phyloP scores from a whole-genome alignment of 2,888 invertebrate genomes.

The Isotomurus palustris region DNA sequence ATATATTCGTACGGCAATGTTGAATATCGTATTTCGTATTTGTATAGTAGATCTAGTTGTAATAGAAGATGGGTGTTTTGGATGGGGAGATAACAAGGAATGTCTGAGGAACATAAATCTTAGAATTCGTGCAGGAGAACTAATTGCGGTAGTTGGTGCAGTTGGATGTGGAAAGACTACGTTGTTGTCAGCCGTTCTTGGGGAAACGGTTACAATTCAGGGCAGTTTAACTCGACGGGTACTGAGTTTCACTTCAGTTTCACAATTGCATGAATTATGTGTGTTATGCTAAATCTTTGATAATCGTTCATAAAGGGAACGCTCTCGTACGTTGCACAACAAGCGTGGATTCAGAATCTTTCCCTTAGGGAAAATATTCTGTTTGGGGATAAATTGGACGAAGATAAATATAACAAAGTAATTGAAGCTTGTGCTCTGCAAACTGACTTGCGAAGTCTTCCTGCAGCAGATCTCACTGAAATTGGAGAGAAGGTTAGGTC shows the following conservation, averaged over 20 bases:
- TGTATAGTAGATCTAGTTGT: conserved; percentile 58
- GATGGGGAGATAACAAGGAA: conserved; percentile 61
- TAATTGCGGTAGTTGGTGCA: conserved; percentile 81
- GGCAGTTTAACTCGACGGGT: conserved; percentile 71
- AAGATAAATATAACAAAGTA: conserved; percentile 68
- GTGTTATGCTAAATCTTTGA: conserved; percentile 46
- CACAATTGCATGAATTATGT: neutral
- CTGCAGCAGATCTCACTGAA: conserved; percentile 95
- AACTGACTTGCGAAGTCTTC: conserved; percentile 86
- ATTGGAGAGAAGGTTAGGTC: conserved; percentile 82
- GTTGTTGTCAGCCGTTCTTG: conserved; percentile 51
- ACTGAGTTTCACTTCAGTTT: neutral
- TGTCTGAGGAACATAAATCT: conserved; percentile 67
- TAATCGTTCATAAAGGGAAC: too few species aligned
- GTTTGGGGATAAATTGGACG: conserved; percentile 75
- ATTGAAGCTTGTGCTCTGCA: conserved; percentile 85
- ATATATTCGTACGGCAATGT: too few species aligned
- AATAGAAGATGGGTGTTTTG: conserved; percentile 80
- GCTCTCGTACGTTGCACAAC: conserved; percentile 83
- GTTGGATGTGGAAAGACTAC: conserved; percentile 83
- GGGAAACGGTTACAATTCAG: conserved; percentile 53
- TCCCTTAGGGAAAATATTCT: conserved; percentile 87
- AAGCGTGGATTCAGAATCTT: conserved; percentile 97
- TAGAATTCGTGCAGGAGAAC: conserved; percentile 61
- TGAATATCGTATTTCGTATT: too few species aligned